Evolutionary conservation across 1,140 invertebrate species (phyloP).

Genomic region (Harlomillsia oculata): DNA sequence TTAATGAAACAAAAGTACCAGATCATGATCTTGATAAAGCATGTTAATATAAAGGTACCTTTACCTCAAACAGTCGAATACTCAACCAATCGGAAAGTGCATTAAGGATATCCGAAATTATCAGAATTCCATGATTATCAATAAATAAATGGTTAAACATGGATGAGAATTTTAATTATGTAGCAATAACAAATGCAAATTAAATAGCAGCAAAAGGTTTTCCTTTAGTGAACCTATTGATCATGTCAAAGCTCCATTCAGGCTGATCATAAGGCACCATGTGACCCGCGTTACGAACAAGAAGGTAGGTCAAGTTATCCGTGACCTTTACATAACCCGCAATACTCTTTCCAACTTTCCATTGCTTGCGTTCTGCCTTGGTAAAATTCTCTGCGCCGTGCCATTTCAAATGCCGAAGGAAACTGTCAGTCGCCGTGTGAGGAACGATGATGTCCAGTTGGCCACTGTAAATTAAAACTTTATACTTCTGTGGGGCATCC

Average conservation of each 20-base stretch:
- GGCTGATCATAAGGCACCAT: conserved; percentile 46
- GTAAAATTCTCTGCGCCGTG: conserved; percentile 21
- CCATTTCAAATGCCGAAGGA: conserved; percentile 25
- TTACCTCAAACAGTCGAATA: no score
- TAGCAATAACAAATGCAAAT: no score
- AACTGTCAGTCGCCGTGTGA: conserved; percentile 22
- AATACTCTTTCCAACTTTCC: conserved; percentile 25
- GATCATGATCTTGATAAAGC: no score
- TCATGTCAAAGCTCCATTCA: conserved; percentile 44
- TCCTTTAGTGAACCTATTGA: conserved; percentile 44
- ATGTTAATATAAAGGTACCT: no score
- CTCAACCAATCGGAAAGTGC: no score
- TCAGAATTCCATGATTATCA: no score
- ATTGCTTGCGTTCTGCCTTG: conserved; percentile 18
- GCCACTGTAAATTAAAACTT: conserved; percentile 42
- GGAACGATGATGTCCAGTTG: conserved; percentile 37
- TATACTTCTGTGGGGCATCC: conserved; percentile 49
- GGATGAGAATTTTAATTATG: no score
- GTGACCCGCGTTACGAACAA: conserved; percentile 30
- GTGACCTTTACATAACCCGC: conserved; percentile 28
- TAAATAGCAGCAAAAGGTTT: conserved; percentile 28
- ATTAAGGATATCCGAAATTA: no score
- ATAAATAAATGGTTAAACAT: no score
- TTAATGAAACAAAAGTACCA: no score
- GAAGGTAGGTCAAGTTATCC: conserved; percentile 20